A percentile compares a stretch with the other conserved stretches of the same genome.
Conservation (phyloP, 2,888 invertebrate genomes). For the Ichneumoninae sp. region DNA sequence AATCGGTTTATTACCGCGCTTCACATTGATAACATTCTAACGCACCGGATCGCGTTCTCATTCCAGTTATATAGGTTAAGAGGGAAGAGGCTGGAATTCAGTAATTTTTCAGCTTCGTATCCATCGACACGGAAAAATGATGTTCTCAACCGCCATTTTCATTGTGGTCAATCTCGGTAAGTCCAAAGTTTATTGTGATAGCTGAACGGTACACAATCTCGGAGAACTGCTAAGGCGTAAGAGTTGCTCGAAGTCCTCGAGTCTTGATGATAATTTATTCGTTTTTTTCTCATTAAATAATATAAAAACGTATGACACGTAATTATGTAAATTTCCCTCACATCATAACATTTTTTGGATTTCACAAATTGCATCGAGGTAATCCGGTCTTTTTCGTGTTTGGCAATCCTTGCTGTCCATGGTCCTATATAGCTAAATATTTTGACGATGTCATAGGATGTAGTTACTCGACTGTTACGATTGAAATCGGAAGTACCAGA, state of each 20-base stretch:
- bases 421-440: neutral
- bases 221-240: neutral
- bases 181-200: conserved; percentile 70
- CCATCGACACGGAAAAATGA: conserved; percentile 58
- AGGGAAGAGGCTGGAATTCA: neutral
- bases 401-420: neutral
- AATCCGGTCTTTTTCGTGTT: neutral
- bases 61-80: conserved; percentile 39
- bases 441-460: neutral
- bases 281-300: neutral
- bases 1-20: neutral
- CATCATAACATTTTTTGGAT: neutral
- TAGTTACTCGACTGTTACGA: neutral
- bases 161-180: conserved; percentile 67
- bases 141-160: conserved; percentile 60
- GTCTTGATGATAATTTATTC: conserved; percentile 16
- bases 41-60: conserved; percentile 1
- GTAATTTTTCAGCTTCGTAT: conserved; percentile 24
- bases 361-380: neutral
- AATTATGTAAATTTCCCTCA: neutral
- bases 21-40: neutral
- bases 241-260: neutral
- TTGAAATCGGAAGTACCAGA: neutral
- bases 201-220: conserved; percentile 26
- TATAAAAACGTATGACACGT: neutral